Evolutionary conservation across 1,140 invertebrate genomes (phyloP).

Genomic region (Holotrichia oblita): DNA sequence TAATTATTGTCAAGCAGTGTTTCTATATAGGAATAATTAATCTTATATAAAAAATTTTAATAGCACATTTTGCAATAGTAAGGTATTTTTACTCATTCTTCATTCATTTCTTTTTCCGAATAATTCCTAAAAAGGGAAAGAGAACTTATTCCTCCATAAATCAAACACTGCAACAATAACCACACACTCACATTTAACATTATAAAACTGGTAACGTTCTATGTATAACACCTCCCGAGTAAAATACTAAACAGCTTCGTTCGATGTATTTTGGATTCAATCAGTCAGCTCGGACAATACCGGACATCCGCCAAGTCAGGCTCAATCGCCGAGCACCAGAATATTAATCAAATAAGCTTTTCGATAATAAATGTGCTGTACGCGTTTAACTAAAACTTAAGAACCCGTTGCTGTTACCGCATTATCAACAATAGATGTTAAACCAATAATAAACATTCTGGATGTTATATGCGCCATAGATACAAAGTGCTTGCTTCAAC

Average conservation of each 20-base stretch:
- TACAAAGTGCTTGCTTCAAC: too few relatives aligned
- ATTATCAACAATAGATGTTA: background rate
- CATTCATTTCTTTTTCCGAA: too few relatives aligned
- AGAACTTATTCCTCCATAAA: too few relatives aligned
- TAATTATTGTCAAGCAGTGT: too few relatives aligned
- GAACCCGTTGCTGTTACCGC: background rate
- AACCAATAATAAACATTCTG: background rate
- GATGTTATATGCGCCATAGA: background rate
- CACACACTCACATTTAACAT: background rate
- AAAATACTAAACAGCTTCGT: background rate
- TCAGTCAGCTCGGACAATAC: constrained; percentile 27
- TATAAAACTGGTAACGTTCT: background rate
- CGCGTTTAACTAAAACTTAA: background rate
- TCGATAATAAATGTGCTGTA: background rate
- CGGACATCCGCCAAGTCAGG: constrained; percentile 15
- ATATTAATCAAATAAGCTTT: constrained; percentile 14
- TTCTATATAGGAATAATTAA: too few relatives aligned
- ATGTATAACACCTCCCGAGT: background rate
- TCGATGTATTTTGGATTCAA: constrained; percentile 23
- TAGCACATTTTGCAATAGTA: too few relatives aligned
- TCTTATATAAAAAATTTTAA: too few relatives aligned
- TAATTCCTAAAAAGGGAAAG: too few relatives aligned
- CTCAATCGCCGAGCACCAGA: background rate
- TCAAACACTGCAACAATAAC: too few relatives aligned
- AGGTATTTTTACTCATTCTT: too few relatives aligned